A percentile compares a stretch with the other conserved stretches of the same genome.
Conservation (phyloP, 2,113 vertebrate genomes). For the Polypterus bichir region DNA sequence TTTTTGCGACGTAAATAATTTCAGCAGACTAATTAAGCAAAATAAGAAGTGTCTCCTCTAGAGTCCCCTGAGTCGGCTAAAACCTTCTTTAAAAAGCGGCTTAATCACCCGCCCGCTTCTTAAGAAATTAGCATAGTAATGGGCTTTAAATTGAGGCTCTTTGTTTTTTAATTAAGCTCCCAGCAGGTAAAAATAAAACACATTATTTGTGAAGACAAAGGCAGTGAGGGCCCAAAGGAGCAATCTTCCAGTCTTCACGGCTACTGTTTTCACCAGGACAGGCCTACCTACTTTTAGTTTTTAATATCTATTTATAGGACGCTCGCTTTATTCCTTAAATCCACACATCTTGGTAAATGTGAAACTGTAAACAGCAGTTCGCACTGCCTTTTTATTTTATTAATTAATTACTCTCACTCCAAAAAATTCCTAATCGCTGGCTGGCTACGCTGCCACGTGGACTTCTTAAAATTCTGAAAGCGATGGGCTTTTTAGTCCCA, state of each 20-base stretch:
- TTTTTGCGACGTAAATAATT: conserved; percentile 84
- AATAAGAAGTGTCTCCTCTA: conserved; percentile 74
- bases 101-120: conserved; percentile 92
- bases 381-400: too few species aligned
- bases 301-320: too few species aligned
- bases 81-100: conserved; percentile 78
- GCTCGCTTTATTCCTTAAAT: too few species aligned
- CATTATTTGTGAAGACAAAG: conserved; percentile 92
- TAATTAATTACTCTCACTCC: too few species aligned
- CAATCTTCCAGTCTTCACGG: conserved; percentile 21
- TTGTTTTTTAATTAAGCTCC: conserved; percentile 99
- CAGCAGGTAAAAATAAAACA: conserved; percentile 99
- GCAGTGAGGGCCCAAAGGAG: conserved; percentile 79
- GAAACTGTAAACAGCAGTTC: too few species aligned
- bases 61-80: conserved; percentile 74
- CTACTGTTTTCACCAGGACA: neutral
- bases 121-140: conserved; percentile 99
- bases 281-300: neutral
- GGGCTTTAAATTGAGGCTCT: conserved; percentile 99
- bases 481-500: too few species aligned
- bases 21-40: conserved; percentile 74
- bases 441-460: too few species aligned
- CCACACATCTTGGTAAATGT: too few species aligned
- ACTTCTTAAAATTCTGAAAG: too few species aligned
- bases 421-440: too few species aligned